Evolutionary conservation across 2,113 vertebrate species (phyloP), one percentile per base, ranked within the genome.

Genomic region (Ramphastos sulfuratus): DNA sequence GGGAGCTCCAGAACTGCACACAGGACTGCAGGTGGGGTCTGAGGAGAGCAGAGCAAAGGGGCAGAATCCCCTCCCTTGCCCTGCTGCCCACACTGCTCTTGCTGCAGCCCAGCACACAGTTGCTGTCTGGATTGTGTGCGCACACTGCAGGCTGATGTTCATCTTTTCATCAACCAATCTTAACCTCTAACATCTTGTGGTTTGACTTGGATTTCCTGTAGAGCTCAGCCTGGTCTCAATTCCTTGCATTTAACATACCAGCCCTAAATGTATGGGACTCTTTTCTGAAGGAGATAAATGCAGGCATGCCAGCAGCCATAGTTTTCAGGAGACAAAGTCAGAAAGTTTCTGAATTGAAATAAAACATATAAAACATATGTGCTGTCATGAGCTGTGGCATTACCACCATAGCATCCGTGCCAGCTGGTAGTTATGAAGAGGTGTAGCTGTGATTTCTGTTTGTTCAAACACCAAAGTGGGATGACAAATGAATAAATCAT

Each of bases 401-500:
- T 92, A 89, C 25, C 10, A 87, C 18, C 67, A 85, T 80, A 65
- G 56, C 56, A 6, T 73, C 56, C 61, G 23, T 92, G 79, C 52
- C 58, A 93, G 28, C 28, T 82, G 71, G 55, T 89, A 82, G 42
- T 73, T 89, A 66, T 28, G 56, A 87, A 63, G 55, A 82, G 46
- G 15, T 69, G 58, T 78, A 78, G 74, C 31, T 89, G 37, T 75
- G 78, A 87, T 94, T 94, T 93, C 70, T 52, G 25, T 64, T 93
- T 82, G 54, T 90, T 92, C 3, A 13, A 92, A 89, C 33, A 75
- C 2, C 58, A 48, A 91, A 87, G 64, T 80, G 72, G 33, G 77
- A 94, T 79, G 84, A 86, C 14, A 75, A 92, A 93, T 69, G 3
- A 85, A 61, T 95, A 92, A 93, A 89, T 89, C 64, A 63, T 85